Conservation (phyloP, 2,113 vertebrate genomes). For the Genyomyrus donnyi region DNA sequence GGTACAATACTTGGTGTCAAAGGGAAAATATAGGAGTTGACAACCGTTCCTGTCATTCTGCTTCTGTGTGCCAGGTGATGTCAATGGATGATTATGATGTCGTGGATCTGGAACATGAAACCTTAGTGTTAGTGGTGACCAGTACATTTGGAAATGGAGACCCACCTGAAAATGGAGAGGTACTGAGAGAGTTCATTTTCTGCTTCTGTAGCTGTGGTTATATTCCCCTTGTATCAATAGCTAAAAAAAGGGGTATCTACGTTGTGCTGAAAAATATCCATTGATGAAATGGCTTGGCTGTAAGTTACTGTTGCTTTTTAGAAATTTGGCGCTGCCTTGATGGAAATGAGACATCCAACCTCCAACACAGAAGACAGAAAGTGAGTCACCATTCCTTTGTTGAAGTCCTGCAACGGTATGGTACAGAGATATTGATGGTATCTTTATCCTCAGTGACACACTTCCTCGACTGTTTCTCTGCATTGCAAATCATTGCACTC, state of each 20-base stretch:
- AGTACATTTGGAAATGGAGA: conserved; percentile 96
- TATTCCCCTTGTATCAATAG: neutral
- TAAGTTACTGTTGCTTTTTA: conserved; percentile 39
- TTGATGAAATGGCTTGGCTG: neutral
- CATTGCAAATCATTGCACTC: neutral
- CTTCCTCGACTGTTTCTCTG: neutral
- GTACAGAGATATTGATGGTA: neutral
- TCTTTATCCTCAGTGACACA: neutral
- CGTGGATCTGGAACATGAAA: conserved; percentile 88
- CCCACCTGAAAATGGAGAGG: conserved; percentile 93
- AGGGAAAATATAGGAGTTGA: neutral
- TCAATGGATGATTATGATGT: conserved; percentile 94
- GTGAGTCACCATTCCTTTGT: conserved; percentile 58
- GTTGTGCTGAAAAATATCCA: neutral
- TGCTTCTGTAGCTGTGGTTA: neutral
- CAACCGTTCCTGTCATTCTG: neutral
- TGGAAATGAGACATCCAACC: conserved; percentile 94
- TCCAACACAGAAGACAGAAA: conserved; percentile 84
- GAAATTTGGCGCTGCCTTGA: conserved; percentile 90
- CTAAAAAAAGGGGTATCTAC: neutral
- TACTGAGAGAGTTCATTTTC: conserved; percentile 38
- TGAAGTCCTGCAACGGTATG: neutral
- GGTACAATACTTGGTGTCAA: neutral
- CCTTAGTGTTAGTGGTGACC: conserved; percentile 84
- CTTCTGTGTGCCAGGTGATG: conserved; percentile 65